A percentile compares a stretch with the other conserved stretches of the same genome.
phyloP scores from a whole-genome alignment of 2,113 vertebrate species.

The Gavialis gangeticus region DNA sequence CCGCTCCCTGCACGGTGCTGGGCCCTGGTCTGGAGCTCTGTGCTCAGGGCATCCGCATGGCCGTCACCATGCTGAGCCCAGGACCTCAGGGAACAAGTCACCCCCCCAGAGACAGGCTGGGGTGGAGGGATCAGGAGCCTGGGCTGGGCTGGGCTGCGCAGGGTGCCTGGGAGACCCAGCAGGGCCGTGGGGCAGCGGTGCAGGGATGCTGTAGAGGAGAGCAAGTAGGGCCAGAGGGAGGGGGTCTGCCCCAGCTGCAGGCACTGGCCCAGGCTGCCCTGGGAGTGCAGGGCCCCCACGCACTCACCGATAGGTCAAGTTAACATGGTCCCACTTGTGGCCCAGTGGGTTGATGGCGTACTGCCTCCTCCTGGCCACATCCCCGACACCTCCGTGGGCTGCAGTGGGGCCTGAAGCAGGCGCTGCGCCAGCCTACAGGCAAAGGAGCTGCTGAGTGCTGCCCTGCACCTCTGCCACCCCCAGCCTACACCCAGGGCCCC shows the following conservation, averaged over 20 bases:
- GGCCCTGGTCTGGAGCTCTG: background rate
- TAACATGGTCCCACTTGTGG: slow-evolving; percentile 77
- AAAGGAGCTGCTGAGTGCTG: background rate
- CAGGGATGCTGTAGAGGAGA: too few species aligned
- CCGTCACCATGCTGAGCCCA: background rate
- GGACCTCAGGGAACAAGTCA: background rate
- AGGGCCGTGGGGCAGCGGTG: background rate
- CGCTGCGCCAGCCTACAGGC: slow-evolving; percentile 8
- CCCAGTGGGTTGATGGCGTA: slow-evolving; percentile 75
- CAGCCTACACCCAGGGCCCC: too few species aligned
- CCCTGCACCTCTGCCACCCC: background rate
- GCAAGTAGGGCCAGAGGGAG: too few species aligned
- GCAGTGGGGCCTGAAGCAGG: background rate
- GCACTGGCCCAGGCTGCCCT: too few species aligned
- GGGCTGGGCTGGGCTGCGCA: background rate
- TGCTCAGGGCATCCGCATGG: background rate
- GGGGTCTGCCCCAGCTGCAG: too few species aligned
- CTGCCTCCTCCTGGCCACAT: slow-evolving; percentile 43
- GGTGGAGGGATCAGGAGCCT: background rate
- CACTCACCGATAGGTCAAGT: slow-evolving; percentile 79
- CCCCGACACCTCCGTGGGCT: background rate
- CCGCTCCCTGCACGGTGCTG: background rate
- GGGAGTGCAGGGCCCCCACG: too few species aligned
- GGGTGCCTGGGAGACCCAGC: too few species aligned
- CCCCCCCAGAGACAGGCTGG: background rate